Evolutionary conservation across 2,888 invertebrate genomes (phyloP).

Genomic region (Terebella lapidaria): DNA sequence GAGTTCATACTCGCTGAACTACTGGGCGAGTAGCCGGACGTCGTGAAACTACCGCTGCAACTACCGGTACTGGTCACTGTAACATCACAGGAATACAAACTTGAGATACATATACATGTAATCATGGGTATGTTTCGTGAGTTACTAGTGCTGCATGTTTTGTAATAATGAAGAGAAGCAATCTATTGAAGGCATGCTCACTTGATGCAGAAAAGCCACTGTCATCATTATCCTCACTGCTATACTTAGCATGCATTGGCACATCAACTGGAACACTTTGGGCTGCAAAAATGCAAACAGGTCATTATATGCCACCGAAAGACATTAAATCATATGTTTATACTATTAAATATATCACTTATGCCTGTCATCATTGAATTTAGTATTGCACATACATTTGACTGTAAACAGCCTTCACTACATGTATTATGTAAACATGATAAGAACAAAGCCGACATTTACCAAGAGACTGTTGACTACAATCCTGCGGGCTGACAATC

Average conservation of each 20-base stretch:
- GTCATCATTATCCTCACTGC: constrained; percentile 25
- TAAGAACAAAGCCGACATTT: background rate
- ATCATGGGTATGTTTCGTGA: too few relatives aligned
- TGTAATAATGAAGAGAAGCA: too few relatives aligned
- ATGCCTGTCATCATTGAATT: background rate
- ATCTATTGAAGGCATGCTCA: too few relatives aligned
- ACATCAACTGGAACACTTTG: constrained; percentile 53
- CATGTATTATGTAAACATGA: background rate
- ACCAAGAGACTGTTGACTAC: background rate
- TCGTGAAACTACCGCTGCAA: constrained; percentile 37
- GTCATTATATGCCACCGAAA: constrained; percentile 1
- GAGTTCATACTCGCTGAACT: constrained; percentile 44
- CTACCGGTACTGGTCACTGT: background rate
- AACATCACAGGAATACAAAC: background rate
- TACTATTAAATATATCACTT: background rate
- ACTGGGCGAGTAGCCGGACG: constrained; percentile 43
- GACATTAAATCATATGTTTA: background rate
- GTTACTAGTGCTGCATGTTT: too few relatives aligned
- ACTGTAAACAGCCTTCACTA: background rate
- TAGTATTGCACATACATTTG: too few relatives aligned
- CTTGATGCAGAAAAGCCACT: constrained; percentile 30
- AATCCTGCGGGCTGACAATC: background rate
- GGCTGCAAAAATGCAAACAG: too few relatives aligned
- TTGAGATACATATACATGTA: too few relatives aligned
- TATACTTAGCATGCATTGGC: constrained; percentile 22